phyloP scores from a whole-genome alignment of 1,140 invertebrate species.

The Vollenhovia emeryi region DNA sequence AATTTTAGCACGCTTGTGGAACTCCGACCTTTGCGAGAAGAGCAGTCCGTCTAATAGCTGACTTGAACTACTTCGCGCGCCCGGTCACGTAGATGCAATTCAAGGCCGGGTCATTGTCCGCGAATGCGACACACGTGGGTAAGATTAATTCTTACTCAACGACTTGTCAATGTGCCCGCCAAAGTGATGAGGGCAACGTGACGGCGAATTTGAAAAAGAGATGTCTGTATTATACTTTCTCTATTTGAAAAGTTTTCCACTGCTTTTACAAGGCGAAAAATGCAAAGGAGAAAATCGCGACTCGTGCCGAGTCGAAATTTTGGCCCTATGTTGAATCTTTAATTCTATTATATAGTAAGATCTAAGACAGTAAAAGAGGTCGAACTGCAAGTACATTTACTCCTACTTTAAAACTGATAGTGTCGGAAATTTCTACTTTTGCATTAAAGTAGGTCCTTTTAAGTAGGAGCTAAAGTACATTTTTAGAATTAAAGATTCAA shows the following conservation, averaged over 20 bases:
- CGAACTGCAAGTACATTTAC: no score
- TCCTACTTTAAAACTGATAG: no score
- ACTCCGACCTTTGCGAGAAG: neutral
- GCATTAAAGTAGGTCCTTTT: no score
- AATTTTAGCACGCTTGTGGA: neutral
- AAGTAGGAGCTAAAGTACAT: no score
- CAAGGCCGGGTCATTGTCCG: neutral
- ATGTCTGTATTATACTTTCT: neutral
- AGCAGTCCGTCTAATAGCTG: neutral
- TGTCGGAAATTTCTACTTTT: no score
- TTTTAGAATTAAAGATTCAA: no score
- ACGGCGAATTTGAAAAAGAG: neutral
- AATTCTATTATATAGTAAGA: no score
- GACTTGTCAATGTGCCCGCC: neutral
- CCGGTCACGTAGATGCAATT: slow-evolving; percentile 15
- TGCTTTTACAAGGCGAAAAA: neutral
- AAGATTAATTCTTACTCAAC: slow-evolving; percentile 15
- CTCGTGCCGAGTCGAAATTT: no score
- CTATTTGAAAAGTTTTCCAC: neutral
- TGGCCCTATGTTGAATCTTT: no score
- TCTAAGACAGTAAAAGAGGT: no score
- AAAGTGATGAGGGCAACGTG: neutral
- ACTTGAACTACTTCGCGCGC: neutral
- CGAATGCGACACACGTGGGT: neutral
- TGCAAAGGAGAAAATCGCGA: neutral